Evolutionary conservation across 2,797 vertebrate species (phyloP), one percentile per base, ranked within the genome.

Genomic region (Carapus acus): DNA sequence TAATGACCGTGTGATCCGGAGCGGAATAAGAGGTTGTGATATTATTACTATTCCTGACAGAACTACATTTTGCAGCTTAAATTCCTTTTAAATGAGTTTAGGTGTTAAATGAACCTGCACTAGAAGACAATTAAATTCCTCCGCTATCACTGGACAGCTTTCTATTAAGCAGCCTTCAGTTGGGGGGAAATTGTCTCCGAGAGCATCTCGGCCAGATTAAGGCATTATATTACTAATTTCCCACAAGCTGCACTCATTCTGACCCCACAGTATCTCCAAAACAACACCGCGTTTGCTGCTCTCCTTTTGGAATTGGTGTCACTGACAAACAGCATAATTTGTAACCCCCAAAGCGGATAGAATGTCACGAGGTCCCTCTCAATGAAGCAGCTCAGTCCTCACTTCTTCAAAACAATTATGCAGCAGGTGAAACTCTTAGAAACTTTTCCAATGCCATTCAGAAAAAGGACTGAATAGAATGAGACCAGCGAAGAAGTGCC

Each of bases 121-220:
- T 73, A 63, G 53, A 79, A 77, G 74, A 75, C 83, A 87, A 86
- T 87, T 82, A 82, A 86, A 86, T 83, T 83, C 73, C 68, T 69
- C 71, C 69, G 77, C 72, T 81, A 85, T 86, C 82, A 79, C 86
- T 86, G 80, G 74, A 84, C 79, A 76, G 62, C 60, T 73, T 76
- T 78, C 67, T 66, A 77, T 84, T 85, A 83, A 84, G 78, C 74
- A 77, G 49, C 54, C 54, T 64, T 73, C 73, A 75, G 76, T 73
- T 84, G 63, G 79, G n/a, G n/a, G n/a, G 73, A 83, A 85, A 85
- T 83, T 83, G 81, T 62, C 68, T 85, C 64, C 31, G 55, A 76
- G 72, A 70, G 64, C 54, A 67, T 71, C 46, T 70, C 65, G 63
- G 63, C 57, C 73, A 21, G 55, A 79, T 75, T 79, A 83, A 77